Conservation (phyloP, 2,113 vertebrate species). For the Aegithalos caudatus region DNA sequence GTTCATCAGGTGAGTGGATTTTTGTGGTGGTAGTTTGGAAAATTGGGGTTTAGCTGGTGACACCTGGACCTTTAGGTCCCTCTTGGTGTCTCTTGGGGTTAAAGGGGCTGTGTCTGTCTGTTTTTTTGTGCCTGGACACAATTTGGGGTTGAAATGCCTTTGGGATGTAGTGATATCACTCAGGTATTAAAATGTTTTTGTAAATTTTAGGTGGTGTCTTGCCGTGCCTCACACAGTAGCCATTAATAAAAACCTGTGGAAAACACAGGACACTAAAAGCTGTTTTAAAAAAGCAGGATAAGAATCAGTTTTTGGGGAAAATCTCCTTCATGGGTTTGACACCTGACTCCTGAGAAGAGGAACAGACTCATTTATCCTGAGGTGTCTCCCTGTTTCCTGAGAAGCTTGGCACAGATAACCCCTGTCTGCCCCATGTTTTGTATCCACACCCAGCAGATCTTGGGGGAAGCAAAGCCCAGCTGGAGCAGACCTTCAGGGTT, state of each 20-base stretch:
- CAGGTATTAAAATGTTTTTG: not conserved
- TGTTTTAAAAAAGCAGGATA: not conserved
- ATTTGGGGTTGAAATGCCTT: not conserved
- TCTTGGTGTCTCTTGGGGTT: not conserved
- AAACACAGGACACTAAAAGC: not conserved
- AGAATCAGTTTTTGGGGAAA: not conserved
- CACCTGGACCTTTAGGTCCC: not conserved
- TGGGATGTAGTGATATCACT: not conserved
- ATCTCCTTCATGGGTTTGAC: fast-evolving
- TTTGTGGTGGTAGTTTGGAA: not conserved
- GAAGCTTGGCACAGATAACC: not conserved
- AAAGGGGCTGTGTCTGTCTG: not conserved
- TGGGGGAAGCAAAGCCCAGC: not conserved
- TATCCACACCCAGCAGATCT: fast-evolving
- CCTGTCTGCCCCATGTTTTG: not conserved
- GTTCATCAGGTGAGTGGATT: constrained; percentile 18
- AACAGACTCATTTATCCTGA: not conserved
- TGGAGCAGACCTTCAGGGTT: not conserved
- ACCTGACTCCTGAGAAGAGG: not conserved
- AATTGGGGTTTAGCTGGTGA: not conserved
- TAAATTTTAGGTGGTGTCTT: not conserved
- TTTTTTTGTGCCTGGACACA: not conserved
- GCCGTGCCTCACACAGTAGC: not conserved
- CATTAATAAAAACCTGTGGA: not conserved
- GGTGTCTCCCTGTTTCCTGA: not conserved